Evolutionary conservation across 2,113 vertebrate species (phyloP), one percentile per base, ranked within the genome.

Genomic region (Oryzias melastigma): DNA sequence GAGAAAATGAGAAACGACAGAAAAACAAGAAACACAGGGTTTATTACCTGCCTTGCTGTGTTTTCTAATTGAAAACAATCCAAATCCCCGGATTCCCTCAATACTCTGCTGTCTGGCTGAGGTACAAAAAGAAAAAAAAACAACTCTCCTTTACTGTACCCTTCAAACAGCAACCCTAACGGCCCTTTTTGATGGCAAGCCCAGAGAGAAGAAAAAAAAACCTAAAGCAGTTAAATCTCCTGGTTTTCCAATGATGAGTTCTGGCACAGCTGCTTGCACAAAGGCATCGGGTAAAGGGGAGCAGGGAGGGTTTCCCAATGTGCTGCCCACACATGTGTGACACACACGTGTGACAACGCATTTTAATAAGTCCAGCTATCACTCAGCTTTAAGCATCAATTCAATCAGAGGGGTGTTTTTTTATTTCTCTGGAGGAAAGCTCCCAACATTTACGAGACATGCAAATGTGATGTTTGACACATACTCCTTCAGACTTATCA

Each of bases 71-170:
- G 51, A 77, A 73, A 62, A 68, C 55, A 58, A 72, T 77, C 78
- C 70, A 82, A 70, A 78, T 84, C 73, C 66, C 82, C 45, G 47
- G 61, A 60, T 77, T 56, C 69, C 73, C 53, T 46, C 65, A 80
- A 78, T 56, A 54, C 56, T 68, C 62, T 58, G 59, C 75, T 62
- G 73, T 57, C 53, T 85, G 81, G 83, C 75, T 56, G 68, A 35
- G 10, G 68, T 76, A 80, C 81, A 83, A 80, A 75, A 73, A 53
- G 68, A 61, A 80, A 85, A 58, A 35, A 35, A 35, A 27, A 6
- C n/a, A n/a, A n/a, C n/a, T 60, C 74, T 71, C 81, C 58, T 76
- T 82, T 79, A 62, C 77, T 83, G 77, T 65, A 73, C 78, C 82
- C 83, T 82, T 79, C 72, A 72, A 42, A 57, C 65, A 49, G 19